Evolutionary conservation across 2,113 vertebrate species (phyloP).

Genomic region (Circaetus gallicus): DNA sequence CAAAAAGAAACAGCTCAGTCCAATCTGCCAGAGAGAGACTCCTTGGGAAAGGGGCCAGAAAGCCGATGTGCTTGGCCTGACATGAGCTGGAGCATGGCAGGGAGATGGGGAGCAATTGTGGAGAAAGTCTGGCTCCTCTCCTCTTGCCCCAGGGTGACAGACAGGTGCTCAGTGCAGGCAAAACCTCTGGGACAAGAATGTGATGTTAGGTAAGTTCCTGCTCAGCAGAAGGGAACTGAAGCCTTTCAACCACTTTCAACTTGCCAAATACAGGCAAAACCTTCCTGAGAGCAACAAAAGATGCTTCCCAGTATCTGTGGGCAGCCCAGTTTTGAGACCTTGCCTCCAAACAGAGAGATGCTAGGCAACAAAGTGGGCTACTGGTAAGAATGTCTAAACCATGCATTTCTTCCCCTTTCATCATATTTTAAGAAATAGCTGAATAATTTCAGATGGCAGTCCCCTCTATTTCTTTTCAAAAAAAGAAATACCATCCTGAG

Average conservation of each 20-base stretch:
- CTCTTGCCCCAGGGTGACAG: background rate
- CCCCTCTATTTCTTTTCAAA: background rate
- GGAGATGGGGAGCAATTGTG: background rate
- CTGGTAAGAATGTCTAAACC: background rate
- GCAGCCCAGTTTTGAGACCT: background rate
- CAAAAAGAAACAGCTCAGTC: background rate
- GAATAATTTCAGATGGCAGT: background rate
- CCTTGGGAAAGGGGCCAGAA: background rate
- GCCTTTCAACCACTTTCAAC: no score
- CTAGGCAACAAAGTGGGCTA: background rate
- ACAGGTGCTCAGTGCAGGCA: background rate
- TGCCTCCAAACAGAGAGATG: background rate
- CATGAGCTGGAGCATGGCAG: background rate
- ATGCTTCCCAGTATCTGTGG: background rate
- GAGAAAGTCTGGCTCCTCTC: background rate
- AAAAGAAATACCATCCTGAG: background rate
- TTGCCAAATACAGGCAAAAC: background rate
- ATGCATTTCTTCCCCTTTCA: background rate
- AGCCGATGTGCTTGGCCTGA: fast-evolving
- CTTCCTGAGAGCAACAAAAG: background rate
- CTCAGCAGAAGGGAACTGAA: background rate
- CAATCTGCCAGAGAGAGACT: background rate
- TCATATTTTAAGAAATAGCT: background rate
- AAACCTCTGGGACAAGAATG: background rate
- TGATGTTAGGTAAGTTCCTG: background rate